Evolutionary conservation across 2,797 vertebrate species (phyloP).

Genomic region (Falco berigora): DNA sequence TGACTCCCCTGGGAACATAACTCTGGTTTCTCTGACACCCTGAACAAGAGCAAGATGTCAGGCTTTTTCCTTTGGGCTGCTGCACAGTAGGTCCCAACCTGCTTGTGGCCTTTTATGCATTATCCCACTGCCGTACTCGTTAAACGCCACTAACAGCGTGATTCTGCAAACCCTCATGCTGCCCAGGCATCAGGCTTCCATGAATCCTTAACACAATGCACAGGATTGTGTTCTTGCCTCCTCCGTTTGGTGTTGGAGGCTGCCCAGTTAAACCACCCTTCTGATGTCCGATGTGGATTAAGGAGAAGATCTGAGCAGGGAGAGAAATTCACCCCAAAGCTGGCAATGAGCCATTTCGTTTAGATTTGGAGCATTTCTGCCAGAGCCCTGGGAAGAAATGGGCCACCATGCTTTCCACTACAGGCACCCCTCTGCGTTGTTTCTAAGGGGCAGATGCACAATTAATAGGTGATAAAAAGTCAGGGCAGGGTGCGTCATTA

Average conservation of each 20-base stretch:
- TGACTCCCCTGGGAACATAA: slow-evolving; percentile 31
- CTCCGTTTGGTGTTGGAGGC: background rate
- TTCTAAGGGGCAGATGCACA: background rate
- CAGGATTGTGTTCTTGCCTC: background rate
- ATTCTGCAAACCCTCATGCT: background rate
- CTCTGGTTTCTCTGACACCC: slow-evolving; percentile 17
- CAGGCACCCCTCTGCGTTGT: background rate
- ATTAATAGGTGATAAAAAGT: background rate
- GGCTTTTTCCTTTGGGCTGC: background rate
- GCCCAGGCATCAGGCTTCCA: background rate
- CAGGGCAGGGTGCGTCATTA: background rate
- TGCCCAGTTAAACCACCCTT: background rate
- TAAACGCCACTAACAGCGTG: accelerated
- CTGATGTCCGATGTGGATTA: background rate
- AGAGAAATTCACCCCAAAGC: background rate
- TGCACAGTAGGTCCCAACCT: background rate
- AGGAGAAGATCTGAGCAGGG: background rate
- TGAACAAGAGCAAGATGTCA: background rate
- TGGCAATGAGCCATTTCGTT: background rate
- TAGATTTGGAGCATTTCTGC: background rate
- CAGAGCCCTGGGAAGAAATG: background rate
- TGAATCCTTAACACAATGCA: background rate
- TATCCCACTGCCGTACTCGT: background rate
- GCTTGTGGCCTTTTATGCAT: background rate
- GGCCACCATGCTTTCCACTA: background rate